A percentile compares a stretch with the other conserved stretches of the same genome.
Evolutionary conservation across 1,140 invertebrate genomes (phyloP).

Genomic region (Drosophila biarmipes): DNA sequence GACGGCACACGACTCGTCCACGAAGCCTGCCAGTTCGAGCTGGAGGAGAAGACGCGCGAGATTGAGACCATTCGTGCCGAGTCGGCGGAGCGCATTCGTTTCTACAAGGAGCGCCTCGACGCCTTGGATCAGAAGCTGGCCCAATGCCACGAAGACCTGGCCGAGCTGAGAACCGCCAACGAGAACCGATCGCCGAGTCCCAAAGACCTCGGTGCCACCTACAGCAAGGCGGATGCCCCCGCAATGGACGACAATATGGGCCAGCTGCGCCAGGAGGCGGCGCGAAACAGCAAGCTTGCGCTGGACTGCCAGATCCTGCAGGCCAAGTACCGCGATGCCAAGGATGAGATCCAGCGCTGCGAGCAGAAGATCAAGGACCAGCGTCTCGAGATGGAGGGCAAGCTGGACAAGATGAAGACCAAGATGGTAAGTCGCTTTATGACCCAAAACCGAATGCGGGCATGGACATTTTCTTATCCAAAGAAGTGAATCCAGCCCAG

Average conservation of each 20-base stretch:
- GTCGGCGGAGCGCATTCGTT: not conserved
- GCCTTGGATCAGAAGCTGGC: slow-evolving; percentile 2
- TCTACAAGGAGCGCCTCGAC: slow-evolving; percentile 6
- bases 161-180: not conserved
- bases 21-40: slow-evolving; percentile 9
- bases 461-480: not conserved
- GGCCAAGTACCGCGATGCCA: slow-evolving; percentile 70
- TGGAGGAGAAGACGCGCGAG: slow-evolving; percentile 34
- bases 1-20: slow-evolving; percentile 10
- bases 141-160: slow-evolving; percentile 2
- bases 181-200: not conserved
- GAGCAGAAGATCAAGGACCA: slow-evolving; percentile 85
- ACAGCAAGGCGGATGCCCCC: not conserved
- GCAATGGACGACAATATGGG: not conserved
- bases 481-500: too few relatives aligned
- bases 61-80: slow-evolving; percentile 9
- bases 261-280: slow-evolving; percentile 3
- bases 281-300: slow-evolving; percentile 11
- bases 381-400: slow-evolving; percentile 87
- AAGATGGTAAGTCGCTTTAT: slow-evolving; percentile 88
- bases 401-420: slow-evolving; percentile 88
- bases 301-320: slow-evolving; percentile 71
- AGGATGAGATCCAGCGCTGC: slow-evolving; percentile 49
- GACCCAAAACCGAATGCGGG: not conserved
- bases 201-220: slow-evolving; percentile 5